Evolutionary conservation across 2,888 invertebrate species (phyloP), one percentile per base, ranked within the genome.

Genomic region (Luperina testacea): DNA sequence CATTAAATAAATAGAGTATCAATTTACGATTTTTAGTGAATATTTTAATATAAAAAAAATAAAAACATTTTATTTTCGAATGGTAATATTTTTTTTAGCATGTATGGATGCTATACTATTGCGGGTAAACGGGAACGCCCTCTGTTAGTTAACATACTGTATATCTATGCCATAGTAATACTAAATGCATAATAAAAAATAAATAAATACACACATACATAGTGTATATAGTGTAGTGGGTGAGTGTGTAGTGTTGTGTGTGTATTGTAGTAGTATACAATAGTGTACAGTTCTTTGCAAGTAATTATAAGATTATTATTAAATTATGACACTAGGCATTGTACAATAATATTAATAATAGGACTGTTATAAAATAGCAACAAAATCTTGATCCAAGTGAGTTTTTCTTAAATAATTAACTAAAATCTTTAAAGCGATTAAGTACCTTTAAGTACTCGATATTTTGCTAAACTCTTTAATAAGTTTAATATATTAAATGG

Each of bases 241-340:
- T 42, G 38, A 38, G 42, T 42, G 42, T 42, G 42, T 42, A 42
- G 38, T 38, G 38, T 38, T 38, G 38, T 42, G 42, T 42, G 45
- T 45, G 45, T 11, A 45, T 2, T 45, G 11, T 45, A 45, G 45
- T 45, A 45, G 45, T 45, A 45, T 45, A 48, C 48, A 48, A 45
- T 48, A 48, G 48, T 48, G 75, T 51, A 59, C 77, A 77, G 73
- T 48, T 80, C 42, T 73, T 27, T 64, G 24, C 73, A 84, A 81
- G 78, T 72, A 69, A 45, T 71, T 63, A 57, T 27, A 77, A 68
- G 27, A 64, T 65, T 75, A 79, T 59, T 51, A 70, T 64, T 51
- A 77, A 64, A 69, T 72, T 82, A 87, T 88, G 88, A 87, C 88
- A 86, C 86, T 86, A 78, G 15, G 38, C 78, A 80, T 85, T 85